Evolutionary conservation across 2,888 invertebrate genomes (phyloP), one percentile per base, ranked within the genome.

Genomic region (Pterobdella sp.): DNA sequence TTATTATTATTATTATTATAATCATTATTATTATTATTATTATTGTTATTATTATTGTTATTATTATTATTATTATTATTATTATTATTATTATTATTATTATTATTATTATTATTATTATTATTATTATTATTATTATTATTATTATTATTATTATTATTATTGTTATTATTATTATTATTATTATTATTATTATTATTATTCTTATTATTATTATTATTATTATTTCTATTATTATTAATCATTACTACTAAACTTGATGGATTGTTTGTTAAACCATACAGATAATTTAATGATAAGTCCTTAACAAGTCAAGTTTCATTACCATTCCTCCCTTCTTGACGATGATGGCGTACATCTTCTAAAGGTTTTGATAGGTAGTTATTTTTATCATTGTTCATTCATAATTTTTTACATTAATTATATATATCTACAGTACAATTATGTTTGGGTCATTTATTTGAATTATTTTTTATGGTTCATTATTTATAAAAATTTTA

Each of bases 181-280:
- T 34, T 32, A 67, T 14, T 67, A 32, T 14, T 67, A 34, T 14
- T 67, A 29, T 14, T 67, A 67, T 34, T 67, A 32, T 14, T 67
- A 34, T 14, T 67, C 4, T 14, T 67, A 32, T 14, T 34, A 67
- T n/a, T 34, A 34, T 14, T 67, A 67, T n/a, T 67, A 34, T 14
- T 34, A 67, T n/a, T 63, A 63, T n/a, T 63, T 14, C 64, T 63
- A 63, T n/a, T 63, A 63, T n/a, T 63, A 63, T n/a, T 63, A 63
- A 7, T 42, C n/a, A 63, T n/a, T 63, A 63, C 64, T 63, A 63
- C 64, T 63, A 63, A 42, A 42, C 10, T 14, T 22, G 22, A 7
- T 42, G 7, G 10, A 7, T 42, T 22, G 10, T 42, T 42, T 42
- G n/a, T n/a, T n/a, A n/a, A n/a, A n/a, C n/a, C n/a, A n/a, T n/a